Percentiles rank a stretch among this genome's conserved stretches.
Evolutionary conservation across 2,797 vertebrate genomes (phyloP).

Genomic region (Morelia viridis): DNA sequence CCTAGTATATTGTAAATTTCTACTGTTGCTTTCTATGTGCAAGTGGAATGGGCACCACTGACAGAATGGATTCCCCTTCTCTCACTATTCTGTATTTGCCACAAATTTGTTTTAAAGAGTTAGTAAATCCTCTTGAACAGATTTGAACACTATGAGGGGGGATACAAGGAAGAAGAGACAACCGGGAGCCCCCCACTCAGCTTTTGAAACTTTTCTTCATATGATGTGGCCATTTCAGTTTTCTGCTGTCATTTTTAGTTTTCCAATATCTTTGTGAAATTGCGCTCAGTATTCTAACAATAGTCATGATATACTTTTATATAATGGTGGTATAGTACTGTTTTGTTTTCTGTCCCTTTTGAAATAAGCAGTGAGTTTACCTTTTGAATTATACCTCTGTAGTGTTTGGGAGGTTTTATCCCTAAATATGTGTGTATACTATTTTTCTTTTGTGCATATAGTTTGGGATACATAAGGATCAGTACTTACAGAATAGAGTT

Average conservation of each 20-base stretch:
- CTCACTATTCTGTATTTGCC: no score
- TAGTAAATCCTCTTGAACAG: no score
- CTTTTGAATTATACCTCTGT: background rate
- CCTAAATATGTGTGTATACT: background rate
- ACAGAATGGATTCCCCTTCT: background rate
- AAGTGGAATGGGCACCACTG: background rate
- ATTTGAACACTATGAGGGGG: no score
- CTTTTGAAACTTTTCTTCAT: background rate
- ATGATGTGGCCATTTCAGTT: background rate
- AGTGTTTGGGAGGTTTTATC: background rate
- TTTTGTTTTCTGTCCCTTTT: background rate
- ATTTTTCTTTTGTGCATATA: background rate
- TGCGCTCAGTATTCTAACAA: background rate
- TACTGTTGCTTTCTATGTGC: background rate
- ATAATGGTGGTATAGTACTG: background rate
- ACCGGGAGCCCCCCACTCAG: background rate
- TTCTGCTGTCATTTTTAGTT: background rate
- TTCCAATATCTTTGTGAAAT: background rate
- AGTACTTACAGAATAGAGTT: background rate
- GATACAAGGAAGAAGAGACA: no score
- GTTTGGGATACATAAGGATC: background rate
- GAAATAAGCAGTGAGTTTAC: background rate
- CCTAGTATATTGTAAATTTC: background rate
- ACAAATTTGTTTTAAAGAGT: no score
- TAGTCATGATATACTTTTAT: background rate